Evolutionary conservation across 2,113 vertebrate species (phyloP), one percentile per base, ranked within the genome.

Genomic region (Lontra canadensis): DNA sequence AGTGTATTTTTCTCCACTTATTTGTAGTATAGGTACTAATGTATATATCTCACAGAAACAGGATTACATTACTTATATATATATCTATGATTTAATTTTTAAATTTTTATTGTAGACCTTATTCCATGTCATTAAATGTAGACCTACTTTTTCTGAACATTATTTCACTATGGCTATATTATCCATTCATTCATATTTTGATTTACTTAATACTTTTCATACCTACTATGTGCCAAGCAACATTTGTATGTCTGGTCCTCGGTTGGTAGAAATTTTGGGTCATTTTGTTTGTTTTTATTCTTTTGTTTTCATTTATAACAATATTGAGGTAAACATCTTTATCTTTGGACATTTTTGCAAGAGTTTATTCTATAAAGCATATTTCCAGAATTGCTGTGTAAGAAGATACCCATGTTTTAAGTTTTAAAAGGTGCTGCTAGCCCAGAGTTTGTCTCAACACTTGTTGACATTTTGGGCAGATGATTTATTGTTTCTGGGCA

Each of bases 401-500:
- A 55, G 80, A 82, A 96, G 42, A 34, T 63, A 74, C 15, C 59
- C 29, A 8, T 86, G 74, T 80, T 87, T 61, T 90, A 67, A 11
- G 73, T 80, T 92, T 95, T 95, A 86, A 80, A 80, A 95, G 44
- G 26, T 89, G 23, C n/a, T 89, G 63, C n/a, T 92, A 29, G 23
- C 44, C 55, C 44, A 63, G 63, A 42, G 14, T 63, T 81, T 61
- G 34, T 69, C 42, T 81, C 21, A 13, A 21, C n/a, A 6, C 65
- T 69, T 55, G 65, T 65, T 63, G 44, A 82, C 25, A 57, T 36
- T 88, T 73, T 12, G 63, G 71, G 31, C 39, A 49, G 34, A 34
- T 69, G 57, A 47, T 39, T 69, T 26, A 34, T 69, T 69, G 4
- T 71, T 90, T 25, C 23, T 57, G 49, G 36, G 49, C n/a, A 39